Conservation (phyloP, 2,113 vertebrate genomes). For the Jaculus jaculus region DNA sequence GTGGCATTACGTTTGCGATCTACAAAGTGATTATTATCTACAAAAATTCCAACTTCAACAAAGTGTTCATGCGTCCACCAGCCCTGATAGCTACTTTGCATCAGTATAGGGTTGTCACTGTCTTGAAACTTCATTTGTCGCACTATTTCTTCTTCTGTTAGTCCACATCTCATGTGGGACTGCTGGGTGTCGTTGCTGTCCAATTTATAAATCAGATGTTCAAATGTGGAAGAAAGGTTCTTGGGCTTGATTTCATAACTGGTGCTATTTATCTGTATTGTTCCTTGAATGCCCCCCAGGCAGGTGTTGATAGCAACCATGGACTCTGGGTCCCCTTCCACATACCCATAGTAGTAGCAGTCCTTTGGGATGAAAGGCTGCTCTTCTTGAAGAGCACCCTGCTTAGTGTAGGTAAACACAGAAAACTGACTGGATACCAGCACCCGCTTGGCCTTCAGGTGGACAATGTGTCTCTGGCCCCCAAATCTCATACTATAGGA, state of each 20-base stretch:
- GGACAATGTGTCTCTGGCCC: background rate
- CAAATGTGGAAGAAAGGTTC: conserved; percentile 41
- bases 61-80: background rate
- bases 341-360: conserved; percentile 24
- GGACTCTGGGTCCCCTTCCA: conserved; percentile 68
- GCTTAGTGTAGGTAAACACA: conserved; percentile 37
- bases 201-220: conserved; percentile 67
- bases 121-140: background rate
- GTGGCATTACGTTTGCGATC: background rate
- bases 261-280: conserved; percentile 53
- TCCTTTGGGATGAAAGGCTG: background rate
- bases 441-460: background rate
- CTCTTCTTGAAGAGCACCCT: background rate
- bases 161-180: background rate
- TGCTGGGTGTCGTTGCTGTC: background rate
- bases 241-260: conserved; percentile 78
- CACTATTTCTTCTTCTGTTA: conserved; percentile 13
- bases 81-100: background rate
- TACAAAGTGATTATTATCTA: background rate
- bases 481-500: background rate
- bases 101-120: background rate
- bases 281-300: conserved; percentile 48
- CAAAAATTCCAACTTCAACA: background rate
- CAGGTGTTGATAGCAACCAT: conserved; percentile 74
- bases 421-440: background rate